Evolutionary conservation across 2,888 invertebrate genomes (phyloP).

Genomic region (Drosophila emarginata): DNA sequence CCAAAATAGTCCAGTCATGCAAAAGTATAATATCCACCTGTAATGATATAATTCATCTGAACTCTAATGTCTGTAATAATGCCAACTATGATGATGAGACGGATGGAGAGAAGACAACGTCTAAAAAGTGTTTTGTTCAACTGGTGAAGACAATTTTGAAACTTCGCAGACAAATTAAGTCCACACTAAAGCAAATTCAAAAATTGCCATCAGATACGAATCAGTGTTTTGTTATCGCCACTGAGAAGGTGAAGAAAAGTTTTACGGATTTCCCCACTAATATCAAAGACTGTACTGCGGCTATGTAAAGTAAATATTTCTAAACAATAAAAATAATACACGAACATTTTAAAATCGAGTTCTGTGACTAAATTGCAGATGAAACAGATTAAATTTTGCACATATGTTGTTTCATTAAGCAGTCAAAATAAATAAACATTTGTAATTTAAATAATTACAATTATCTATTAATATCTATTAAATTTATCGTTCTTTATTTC

Average conservation of each 20-base stretch:
- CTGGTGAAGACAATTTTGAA: constrained; percentile 20
- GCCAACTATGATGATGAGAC: constrained; percentile 4
- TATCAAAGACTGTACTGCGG: constrained; percentile 17
- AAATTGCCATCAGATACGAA: constrained; percentile 40
- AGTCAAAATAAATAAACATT: too few relatives aligned
- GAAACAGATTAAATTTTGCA: too few relatives aligned
- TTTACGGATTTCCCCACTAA: constrained; percentile 29
- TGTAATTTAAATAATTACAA: too few relatives aligned
- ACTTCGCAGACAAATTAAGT: constrained; percentile 12
- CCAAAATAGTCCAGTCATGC: constrained; percentile 38
- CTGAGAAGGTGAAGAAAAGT: constrained; percentile 7
- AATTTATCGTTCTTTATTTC: too few relatives aligned
- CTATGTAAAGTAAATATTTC: not conserved
- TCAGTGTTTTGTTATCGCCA: constrained; percentile 36
- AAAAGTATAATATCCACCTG: constrained; percentile 28
- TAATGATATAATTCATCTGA: constrained; percentile 31
- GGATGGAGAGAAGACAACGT: not conserved
- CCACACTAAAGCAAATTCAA: constrained; percentile 15
- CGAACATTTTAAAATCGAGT: too few relatives aligned
- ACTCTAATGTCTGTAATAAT: constrained; percentile 20
- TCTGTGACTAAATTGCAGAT: too few relatives aligned
- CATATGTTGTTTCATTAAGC: too few relatives aligned
- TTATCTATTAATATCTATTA: too few relatives aligned
- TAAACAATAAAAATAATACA: too few relatives aligned
- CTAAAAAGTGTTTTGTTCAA: constrained; percentile 12